Evolutionary conservation across 2,113 vertebrate species (phyloP), one percentile per base, ranked within the genome.

Genomic region (Strigops habroptila): DNA sequence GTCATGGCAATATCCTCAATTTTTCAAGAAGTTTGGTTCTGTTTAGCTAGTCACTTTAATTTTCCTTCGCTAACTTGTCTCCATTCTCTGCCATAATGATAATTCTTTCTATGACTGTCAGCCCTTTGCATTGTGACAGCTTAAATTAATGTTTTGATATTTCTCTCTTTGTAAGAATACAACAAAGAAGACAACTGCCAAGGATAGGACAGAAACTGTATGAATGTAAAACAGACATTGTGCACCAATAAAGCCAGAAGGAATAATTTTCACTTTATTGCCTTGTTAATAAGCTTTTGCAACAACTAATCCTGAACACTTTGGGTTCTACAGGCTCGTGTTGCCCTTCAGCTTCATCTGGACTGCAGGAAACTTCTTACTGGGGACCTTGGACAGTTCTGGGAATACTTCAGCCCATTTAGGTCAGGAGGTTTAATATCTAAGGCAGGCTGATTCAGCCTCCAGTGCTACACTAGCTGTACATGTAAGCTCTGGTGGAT

Each of bases 71-170:
- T 96, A 97, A 88, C 83, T 96, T 97, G 89, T 97, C 94, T 98
- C 94, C 55, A 89, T 97, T 95, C 86, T 97, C 96, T 97, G 89
- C 78, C 88, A 91, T 95, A 96, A 96, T 97, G 91, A 97, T 95
- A 97, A 96, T 97, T 97, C 86, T 97, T 97, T 95, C 86, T 94
- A 77, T 97, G 92, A 96, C 97, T 97, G 96, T 97, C 97, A 98
- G 97, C 91, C 85, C 73, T 97, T 96, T 95, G 69, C 96, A 97
- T 97, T 97, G 94, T 98, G 98, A 97, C 95, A 97, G 82, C 86
- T 93, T 96, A 97, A 98, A 97, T 97, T 98, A 97, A 95, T 97
- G 97, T 97, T 98, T 98, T 97, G 97, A 97, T 97, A 97, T 94
- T 95, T 97, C 64, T 96, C 43, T 84, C 93, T 96, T 96, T 97